phyloP scores from a whole-genome alignment of 2,888 invertebrate species.

The Scaptomyza caliginosa region DNA sequence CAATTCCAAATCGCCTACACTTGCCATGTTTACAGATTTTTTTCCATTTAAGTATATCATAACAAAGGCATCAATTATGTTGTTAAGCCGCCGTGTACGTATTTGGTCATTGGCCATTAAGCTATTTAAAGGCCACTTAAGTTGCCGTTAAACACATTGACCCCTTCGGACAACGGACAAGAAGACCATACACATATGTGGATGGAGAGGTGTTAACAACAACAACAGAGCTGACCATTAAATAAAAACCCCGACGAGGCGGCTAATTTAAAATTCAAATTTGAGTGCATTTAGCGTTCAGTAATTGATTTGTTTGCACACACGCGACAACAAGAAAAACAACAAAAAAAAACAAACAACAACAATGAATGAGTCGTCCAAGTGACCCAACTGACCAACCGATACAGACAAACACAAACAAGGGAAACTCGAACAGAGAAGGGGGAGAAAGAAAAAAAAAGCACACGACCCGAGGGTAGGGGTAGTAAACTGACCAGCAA shows the following conservation, averaged over 20 bases:
- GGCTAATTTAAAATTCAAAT: conserved; percentile 76
- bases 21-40: conserved; percentile 7
- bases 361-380: conserved; percentile 42
- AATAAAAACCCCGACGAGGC: conserved; percentile 36
- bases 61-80: conserved; percentile 38
- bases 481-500: conserved; percentile 47
- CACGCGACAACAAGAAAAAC: conserved; percentile 56
- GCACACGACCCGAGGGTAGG: neutral
- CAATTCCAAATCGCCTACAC: neutral
- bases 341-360: conserved; percentile 22
- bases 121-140: conserved; percentile 58
- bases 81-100: conserved; percentile 15
- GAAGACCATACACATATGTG: conserved; percentile 27
- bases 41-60: conserved; percentile 14
- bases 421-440: conserved; percentile 21
- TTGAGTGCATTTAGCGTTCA: conserved; percentile 62
- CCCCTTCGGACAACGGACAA: conserved; percentile 40
- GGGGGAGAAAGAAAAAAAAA: too few species aligned
- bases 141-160: conserved; percentile 61
- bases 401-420: conserved; percentile 16
- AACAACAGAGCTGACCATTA: conserved; percentile 3
- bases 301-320: conserved; percentile 79
- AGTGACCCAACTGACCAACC: conserved; percentile 58
- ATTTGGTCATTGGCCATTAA: conserved; percentile 32
- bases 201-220: neutral